Percentiles rank a stretch among this genome's conserved stretches.
Conservation (phyloP, 2,888 invertebrate genomes). For the Plagiodera versicolora region DNA sequence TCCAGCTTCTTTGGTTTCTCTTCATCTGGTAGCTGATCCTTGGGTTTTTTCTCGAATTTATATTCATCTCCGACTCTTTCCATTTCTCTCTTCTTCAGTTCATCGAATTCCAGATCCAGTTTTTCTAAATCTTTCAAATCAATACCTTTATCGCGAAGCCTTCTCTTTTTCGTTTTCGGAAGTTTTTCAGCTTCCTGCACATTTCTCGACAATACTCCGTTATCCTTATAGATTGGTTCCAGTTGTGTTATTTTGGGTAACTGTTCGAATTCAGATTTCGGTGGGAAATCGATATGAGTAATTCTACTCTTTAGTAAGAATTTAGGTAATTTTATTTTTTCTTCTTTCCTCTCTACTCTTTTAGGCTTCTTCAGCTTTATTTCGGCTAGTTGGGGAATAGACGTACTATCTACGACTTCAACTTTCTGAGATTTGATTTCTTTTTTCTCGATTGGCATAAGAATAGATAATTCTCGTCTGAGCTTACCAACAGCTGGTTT, state of each 20-base stretch:
- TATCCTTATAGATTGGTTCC: constrained; percentile 48
- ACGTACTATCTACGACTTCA: constrained; percentile 60
- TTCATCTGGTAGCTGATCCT: constrained; percentile 34
- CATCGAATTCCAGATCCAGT: constrained; percentile 53
- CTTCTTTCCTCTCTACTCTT: constrained; percentile 43
- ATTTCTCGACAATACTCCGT: constrained; percentile 57
- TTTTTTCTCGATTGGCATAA: constrained; percentile 55
- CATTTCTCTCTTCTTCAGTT: constrained; percentile 50
- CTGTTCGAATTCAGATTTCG: constrained; percentile 45
- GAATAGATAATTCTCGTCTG: constrained; percentile 42
- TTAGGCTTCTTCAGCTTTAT: constrained; percentile 63
- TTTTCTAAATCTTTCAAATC: constrained; percentile 54
- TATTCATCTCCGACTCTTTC: constrained; percentile 51
- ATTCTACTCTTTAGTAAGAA: constrained; percentile 73
- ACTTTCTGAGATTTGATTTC: constrained; percentile 64
- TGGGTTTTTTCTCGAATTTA: constrained; percentile 37
- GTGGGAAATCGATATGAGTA: constrained; percentile 57
- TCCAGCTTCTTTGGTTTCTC: constrained; percentile 43
- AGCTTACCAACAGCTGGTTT: constrained; percentile 46
- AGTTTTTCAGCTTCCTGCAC: constrained; percentile 54
- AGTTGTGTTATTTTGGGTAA: constrained; percentile 48
- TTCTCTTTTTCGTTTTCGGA: constrained; percentile 49
- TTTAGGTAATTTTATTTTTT: constrained; percentile 61
- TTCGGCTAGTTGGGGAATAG: constrained; percentile 59
- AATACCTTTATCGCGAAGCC: constrained; percentile 51